Evolutionary conservation across 2,113 vertebrate species (phyloP).

Genomic region (Falcunculus frontatus): DNA sequence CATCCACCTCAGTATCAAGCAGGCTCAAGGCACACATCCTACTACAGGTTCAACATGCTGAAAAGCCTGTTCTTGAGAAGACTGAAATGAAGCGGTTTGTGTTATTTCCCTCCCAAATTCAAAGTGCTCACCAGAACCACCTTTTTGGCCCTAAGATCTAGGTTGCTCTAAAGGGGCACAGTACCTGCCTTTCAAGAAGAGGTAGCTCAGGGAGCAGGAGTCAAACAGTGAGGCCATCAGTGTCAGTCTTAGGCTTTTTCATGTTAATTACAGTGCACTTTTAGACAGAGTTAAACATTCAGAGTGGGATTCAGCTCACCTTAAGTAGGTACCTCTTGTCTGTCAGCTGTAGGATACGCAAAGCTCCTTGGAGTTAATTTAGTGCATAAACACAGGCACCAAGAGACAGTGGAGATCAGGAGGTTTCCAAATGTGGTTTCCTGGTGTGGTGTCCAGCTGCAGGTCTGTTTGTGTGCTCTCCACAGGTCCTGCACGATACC

Average conservation of each 20-base stretch:
- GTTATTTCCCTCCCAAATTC: not conserved
- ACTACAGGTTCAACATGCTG: not conserved
- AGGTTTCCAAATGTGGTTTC: not conserved
- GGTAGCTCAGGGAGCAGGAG: not conserved
- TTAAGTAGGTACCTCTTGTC: not conserved
- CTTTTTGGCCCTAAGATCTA: not conserved
- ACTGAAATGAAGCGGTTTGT: not conserved
- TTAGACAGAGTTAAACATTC: not conserved
- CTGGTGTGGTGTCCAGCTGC: not conserved
- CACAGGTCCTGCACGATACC: fast-evolving
- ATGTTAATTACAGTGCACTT: not conserved
- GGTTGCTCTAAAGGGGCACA: not conserved
- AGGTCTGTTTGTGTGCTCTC: not conserved
- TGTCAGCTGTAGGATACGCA: not conserved
- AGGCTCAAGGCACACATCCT: not conserved
- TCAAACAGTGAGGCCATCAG: not conserved
- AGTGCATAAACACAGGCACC: not conserved
- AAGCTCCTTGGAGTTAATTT: not conserved
- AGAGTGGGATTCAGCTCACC: not conserved
- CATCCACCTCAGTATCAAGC: not conserved
- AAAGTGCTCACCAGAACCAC: not conserved
- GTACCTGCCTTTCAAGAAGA: not conserved
- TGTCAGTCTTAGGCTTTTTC: not conserved
- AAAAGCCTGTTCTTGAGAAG: not conserved
- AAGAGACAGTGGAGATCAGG: not conserved